phyloP scores from a whole-genome alignment of 2,797 vertebrate species.

The Gambusia yucatana region DNA sequence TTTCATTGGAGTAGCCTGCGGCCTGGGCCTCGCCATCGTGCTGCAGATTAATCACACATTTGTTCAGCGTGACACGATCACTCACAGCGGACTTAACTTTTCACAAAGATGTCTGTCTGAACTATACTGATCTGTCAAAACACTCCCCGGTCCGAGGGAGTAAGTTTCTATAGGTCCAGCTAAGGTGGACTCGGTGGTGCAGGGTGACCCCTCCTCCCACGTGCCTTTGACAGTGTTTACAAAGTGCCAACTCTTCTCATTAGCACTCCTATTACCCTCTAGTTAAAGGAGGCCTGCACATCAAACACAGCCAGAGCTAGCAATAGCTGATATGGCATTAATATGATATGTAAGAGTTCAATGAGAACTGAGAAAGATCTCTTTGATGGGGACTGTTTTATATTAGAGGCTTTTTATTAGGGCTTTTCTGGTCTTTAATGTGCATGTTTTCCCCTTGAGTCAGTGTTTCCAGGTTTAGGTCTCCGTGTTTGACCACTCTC shows the following conservation, averaged over 20 bases:
- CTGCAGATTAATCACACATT: slow-evolving; percentile 70
- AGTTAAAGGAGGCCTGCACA: slow-evolving; percentile 66
- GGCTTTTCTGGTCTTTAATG: slow-evolving; percentile 79
- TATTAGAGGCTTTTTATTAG: slow-evolving; percentile 77
- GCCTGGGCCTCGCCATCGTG: slow-evolving; percentile 44
- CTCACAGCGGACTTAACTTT: slow-evolving; percentile 56
- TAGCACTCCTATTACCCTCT: slow-evolving; percentile 66
- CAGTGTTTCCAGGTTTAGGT: slow-evolving; percentile 74
- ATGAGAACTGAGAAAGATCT: slow-evolving; percentile 71
- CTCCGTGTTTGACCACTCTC: slow-evolving; percentile 57
- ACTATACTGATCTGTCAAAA: slow-evolving; percentile 67
- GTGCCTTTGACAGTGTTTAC: slow-evolving; percentile 76
- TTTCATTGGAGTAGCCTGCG: slow-evolving; percentile 42
- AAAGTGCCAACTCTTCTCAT: slow-evolving; percentile 81
- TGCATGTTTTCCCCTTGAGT: slow-evolving; percentile 79
- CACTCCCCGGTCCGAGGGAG: slow-evolving; percentile 42
- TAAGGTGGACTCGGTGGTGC: slow-evolving; percentile 66
- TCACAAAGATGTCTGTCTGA: slow-evolving; percentile 60
- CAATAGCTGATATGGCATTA: slow-evolving; percentile 76
- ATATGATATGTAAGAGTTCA: slow-evolving; percentile 81
- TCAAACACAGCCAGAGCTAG: slow-evolving; percentile 73
- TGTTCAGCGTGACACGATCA: slow-evolving; percentile 57
- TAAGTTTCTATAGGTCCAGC: slow-evolving; percentile 42
- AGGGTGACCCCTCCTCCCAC: slow-evolving; percentile 67
- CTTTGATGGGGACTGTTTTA: slow-evolving; percentile 82